phyloP scores from a whole-genome alignment of 2,113 vertebrate species.

The Crotalus tigris region DNA sequence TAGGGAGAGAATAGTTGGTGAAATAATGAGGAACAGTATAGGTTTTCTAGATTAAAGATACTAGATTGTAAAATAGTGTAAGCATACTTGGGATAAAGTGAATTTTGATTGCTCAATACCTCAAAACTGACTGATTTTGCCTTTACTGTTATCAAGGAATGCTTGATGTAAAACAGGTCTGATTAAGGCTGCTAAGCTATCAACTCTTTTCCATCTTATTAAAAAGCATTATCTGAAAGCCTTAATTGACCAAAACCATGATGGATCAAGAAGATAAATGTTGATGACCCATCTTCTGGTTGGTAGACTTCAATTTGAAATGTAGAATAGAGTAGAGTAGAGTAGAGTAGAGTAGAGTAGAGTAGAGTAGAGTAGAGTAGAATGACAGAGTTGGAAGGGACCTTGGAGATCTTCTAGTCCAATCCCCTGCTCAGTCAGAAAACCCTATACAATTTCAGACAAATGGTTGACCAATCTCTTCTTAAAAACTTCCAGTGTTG shows the following conservation, averaged over 20 bases:
- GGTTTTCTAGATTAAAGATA: background rate
- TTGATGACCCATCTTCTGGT: background rate
- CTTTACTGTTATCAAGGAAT: background rate
- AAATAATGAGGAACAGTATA: background rate
- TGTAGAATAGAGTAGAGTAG: too few species aligned
- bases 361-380: too few species aligned
- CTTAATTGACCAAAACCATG: background rate
- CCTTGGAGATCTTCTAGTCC: too few species aligned
- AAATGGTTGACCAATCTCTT: too few species aligned
- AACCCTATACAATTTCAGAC: too few species aligned
- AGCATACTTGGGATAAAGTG: background rate
- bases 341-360: too few species aligned
- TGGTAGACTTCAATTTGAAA: background rate
- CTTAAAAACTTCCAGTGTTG: too few species aligned
- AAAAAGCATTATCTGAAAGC: background rate
- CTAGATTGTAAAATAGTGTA: background rate
- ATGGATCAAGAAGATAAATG: background rate
- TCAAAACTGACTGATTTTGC: background rate
- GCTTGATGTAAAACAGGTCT: background rate
- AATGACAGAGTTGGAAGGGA: too few species aligned
- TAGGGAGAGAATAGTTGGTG: background rate
- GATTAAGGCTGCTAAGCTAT: background rate
- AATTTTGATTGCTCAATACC: background rate
- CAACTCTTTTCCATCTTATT: background rate
- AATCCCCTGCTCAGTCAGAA: too few species aligned